A percentile compares a stretch with the other conserved stretches of the same genome.
Conservation (phyloP, 2,888 invertebrate species). For the Pristionchus japonicus region DNA sequence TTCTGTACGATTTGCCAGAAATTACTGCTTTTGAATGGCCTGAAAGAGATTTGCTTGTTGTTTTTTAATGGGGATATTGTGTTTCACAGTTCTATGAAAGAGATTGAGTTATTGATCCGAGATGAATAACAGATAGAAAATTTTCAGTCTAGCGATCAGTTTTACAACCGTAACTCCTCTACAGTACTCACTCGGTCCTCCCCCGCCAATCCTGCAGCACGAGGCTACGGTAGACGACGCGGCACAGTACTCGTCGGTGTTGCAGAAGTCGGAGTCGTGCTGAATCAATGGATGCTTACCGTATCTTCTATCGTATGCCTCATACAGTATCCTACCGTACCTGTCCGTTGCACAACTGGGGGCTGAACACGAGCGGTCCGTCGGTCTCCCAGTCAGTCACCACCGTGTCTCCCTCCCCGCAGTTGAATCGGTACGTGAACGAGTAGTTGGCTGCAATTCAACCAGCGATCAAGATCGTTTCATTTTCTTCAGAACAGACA, state of each 20-base stretch:
- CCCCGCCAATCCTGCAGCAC: slow-evolving; percentile 43
- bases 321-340: neutral
- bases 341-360: slow-evolving; percentile 37
- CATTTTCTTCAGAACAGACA: too few relatives aligned
- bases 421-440: slow-evolving; percentile 44
- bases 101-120: neutral
- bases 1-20: slow-evolving; percentile 6
- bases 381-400: slow-evolving; percentile 23
- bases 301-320: neutral
- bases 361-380: slow-evolving; percentile 8
- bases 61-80: too few relatives aligned
- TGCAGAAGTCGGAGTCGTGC: slow-evolving; percentile 44
- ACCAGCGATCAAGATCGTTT: too few relatives aligned
- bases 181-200: slow-evolving; percentile 17
- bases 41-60: too few relatives aligned
- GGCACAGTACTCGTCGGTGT: slow-evolving; percentile 35
- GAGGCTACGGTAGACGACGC: slow-evolving; percentile 16
- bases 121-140: neutral
- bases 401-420: slow-evolving; percentile 4
- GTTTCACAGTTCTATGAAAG: too few relatives aligned
- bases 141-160: too few relatives aligned
- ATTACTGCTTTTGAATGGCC: neutral
- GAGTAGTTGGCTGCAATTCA: slow-evolving; percentile 22
- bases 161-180: neutral
- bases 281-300: neutral